A percentile compares a stretch with the other conserved stretches of the same genome.
phyloP scores from a whole-genome alignment of 53 echinoderm and acorn worm genomes.

The Henricia sp. region DNA sequence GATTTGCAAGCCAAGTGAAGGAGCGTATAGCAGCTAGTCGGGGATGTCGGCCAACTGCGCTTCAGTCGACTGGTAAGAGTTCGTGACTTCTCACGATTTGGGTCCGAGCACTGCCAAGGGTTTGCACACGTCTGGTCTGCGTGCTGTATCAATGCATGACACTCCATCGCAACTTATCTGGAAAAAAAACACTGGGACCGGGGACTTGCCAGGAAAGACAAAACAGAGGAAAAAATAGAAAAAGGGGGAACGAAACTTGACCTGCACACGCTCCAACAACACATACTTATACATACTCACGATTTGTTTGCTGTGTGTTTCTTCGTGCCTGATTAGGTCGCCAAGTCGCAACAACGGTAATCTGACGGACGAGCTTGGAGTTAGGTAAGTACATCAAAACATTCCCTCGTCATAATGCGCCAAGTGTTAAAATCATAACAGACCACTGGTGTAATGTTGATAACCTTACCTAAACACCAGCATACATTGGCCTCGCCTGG shows the following conservation, averaged over 20 bases:
- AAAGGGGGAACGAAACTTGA: conserved; percentile 32
- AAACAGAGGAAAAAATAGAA: conserved; percentile 10
- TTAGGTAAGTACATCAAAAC: conserved; percentile 56
- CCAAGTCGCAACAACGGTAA: conserved; percentile 33
- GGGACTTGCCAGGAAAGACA: conserved; percentile 14
- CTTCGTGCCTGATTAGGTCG: conserved; percentile 80
- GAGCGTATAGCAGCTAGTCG: conserved; percentile 48
- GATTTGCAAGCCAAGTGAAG: conserved; percentile 23
- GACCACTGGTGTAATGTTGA: not conserved
- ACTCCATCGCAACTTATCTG: conserved; percentile 63
- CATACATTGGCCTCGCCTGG: not conserved
- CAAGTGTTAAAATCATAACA: conserved; percentile 32
- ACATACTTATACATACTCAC: conserved; percentile 69
- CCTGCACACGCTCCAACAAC: conserved; percentile 75
- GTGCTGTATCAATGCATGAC: conserved; percentile 89
- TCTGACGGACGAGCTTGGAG: conserved; percentile 60
- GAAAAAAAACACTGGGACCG: conserved; percentile 57
- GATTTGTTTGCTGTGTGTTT: conserved; percentile 93
- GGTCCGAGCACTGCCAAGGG: conserved; percentile 61
- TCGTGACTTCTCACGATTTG: conserved; percentile 84
- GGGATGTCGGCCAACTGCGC: conserved; percentile 65
- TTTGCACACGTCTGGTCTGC: conserved; percentile 89
- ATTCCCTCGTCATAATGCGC: conserved; percentile 37
- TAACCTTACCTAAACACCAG: not conserved
- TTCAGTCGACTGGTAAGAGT: conserved; percentile 60